Evolutionary conservation across 1,140 invertebrate species (phyloP).

Genomic region (Atta texana): DNA sequence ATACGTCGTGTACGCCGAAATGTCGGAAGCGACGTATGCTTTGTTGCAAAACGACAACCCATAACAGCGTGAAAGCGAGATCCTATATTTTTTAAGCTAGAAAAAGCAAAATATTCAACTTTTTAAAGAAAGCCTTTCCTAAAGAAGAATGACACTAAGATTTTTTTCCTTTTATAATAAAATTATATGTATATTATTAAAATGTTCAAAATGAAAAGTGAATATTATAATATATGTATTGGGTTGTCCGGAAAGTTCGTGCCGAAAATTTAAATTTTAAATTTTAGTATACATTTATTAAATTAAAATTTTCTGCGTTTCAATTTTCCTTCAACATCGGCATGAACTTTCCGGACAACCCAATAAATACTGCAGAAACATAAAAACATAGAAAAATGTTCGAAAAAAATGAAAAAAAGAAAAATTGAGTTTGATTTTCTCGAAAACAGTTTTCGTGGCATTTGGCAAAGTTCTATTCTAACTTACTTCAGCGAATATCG

Average conservation of each 20-base stretch:
- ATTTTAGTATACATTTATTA: too few species aligned
- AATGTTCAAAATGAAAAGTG: neutral
- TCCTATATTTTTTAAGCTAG: conserved; percentile 25
- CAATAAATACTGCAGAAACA: neutral
- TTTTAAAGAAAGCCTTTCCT: neutral
- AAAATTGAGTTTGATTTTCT: conserved; percentile 9
- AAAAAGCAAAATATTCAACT: neutral
- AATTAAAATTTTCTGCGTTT: too few species aligned
- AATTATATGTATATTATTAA: neutral
- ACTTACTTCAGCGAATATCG: conserved; percentile 10
- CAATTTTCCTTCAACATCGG: too few species aligned
- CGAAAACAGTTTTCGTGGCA: neutral
- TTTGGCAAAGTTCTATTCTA: conserved; percentile 34
- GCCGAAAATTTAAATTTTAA: too few species aligned
- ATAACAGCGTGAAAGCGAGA: neutral
- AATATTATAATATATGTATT: neutral
- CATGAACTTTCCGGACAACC: too few species aligned
- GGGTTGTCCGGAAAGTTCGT: too few species aligned
- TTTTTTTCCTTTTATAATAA: neutral
- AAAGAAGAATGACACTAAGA: neutral
- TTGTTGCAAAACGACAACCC: conserved; percentile 37
- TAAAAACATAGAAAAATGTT: neutral
- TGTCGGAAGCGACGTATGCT: conserved; percentile 45
- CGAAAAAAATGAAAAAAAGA: neutral
- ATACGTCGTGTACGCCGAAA: conserved; percentile 44